Percentiles rank a stretch among this genome's conserved stretches.
Conservation (phyloP, 2,113 vertebrate genomes). For the Pachycephala philippinensis region DNA sequence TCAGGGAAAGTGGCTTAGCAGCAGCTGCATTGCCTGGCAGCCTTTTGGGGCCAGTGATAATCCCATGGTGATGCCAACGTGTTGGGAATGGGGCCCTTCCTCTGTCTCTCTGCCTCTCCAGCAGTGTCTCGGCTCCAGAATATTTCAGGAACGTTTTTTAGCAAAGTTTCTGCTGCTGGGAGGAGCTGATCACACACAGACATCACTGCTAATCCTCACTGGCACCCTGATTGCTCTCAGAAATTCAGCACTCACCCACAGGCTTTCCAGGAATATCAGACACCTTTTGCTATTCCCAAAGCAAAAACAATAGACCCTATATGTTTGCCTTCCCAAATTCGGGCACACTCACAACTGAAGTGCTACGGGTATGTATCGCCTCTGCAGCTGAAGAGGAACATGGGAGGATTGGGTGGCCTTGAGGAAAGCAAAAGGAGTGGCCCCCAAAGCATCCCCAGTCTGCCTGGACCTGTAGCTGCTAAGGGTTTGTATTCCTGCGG, state of each 20-base stretch:
- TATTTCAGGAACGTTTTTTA: neutral
- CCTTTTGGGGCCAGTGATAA: neutral
- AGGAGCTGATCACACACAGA: neutral
- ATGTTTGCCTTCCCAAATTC: neutral
- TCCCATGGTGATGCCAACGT: accelerated
- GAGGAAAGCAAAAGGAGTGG: neutral
- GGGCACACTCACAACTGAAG: neutral
- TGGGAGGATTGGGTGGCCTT: neutral
- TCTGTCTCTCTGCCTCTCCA: neutral
- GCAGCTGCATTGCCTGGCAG: neutral
- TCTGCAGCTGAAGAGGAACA: neutral
- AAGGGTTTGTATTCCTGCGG: neutral
- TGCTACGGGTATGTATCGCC: accelerated
- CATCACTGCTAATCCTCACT: neutral
- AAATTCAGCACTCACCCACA: neutral
- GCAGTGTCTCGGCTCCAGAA: neutral
- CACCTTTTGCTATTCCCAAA: neutral
- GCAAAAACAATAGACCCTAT: neutral
- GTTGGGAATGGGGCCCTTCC: neutral
- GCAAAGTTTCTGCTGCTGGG: neutral
- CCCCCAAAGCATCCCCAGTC: neutral
- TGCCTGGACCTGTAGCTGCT: accelerated
- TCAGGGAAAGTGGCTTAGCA: accelerated
- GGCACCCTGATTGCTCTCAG: neutral
- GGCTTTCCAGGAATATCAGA: neutral